Evolutionary conservation across 2,888 invertebrate genomes (phyloP).

Genomic region (Pyrgus malvae): DNA sequence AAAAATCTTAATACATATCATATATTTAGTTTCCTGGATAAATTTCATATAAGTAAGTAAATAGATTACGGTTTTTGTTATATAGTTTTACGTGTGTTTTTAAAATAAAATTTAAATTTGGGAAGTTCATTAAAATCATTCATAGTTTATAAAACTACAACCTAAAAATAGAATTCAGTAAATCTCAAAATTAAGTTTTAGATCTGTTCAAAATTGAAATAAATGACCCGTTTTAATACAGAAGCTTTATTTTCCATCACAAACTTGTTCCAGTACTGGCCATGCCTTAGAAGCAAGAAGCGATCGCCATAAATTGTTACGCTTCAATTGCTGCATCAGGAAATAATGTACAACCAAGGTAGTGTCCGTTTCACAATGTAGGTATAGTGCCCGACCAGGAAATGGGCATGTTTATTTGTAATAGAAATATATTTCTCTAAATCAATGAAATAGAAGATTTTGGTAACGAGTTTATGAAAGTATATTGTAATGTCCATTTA

Average conservation of each 20-base stretch:
- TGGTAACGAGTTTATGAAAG: no score
- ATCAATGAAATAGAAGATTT: no score
- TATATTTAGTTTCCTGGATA: no score
- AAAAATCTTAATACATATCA: no score
- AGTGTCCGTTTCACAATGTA: conserved; percentile 54
- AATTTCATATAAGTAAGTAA: no score
- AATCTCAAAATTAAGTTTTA: conserved; percentile 2
- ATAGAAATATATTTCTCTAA: conserved; percentile 49
- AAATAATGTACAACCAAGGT: conserved; percentile 57
- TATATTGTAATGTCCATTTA: no score
- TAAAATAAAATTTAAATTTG: no score
- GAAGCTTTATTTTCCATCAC: conserved; percentile 16
- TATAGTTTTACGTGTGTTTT: no score
- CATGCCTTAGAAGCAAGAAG: conserved; percentile 33
- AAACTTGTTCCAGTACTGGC: conserved; percentile 27
- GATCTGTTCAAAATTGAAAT: conserved; percentile 6
- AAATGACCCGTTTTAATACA: conserved; percentile 22
- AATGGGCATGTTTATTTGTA: conserved; percentile 65
- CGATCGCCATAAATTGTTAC: conserved; percentile 40
- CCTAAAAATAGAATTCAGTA: conserved; percentile 1
- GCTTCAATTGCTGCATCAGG: conserved; percentile 58
- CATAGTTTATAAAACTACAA: no score
- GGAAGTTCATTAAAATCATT: no score
- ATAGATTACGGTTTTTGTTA: no score
- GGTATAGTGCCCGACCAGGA: conserved; percentile 62